Percentiles rank a stretch among this genome's conserved stretches.
phyloP scores from a whole-genome alignment of 2,888 invertebrate species.

The Fabriciana adippe region DNA sequence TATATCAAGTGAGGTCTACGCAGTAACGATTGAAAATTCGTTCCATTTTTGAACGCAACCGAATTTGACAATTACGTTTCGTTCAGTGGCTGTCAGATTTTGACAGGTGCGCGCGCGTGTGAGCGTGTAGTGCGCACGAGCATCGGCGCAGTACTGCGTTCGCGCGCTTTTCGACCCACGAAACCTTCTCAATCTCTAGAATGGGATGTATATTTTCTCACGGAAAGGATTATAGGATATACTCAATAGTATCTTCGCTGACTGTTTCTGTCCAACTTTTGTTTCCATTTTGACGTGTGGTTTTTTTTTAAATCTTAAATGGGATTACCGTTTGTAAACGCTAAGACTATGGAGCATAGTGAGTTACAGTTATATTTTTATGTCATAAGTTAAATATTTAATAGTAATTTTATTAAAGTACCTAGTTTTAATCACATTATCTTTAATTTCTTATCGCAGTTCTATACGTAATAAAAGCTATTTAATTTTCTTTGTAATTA shows the following conservation, averaged over 20 bases:
- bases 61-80: slow-evolving; percentile 38
- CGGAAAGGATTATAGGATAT: slow-evolving; percentile 66
- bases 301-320: slow-evolving; percentile 62
- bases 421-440: no score
- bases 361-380: slow-evolving; percentile 62
- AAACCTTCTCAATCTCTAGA: slow-evolving; percentile 73
- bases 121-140: slow-evolving; percentile 78
- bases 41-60: slow-evolving; percentile 56
- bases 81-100: slow-evolving; percentile 61
- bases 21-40: slow-evolving; percentile 54
- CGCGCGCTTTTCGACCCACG: slow-evolving; percentile 79
- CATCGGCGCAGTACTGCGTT: slow-evolving; percentile 79
- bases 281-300: slow-evolving; percentile 55
- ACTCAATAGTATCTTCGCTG: slow-evolving; percentile 54
- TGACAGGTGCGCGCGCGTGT: slow-evolving; percentile 68
- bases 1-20: slow-evolving; percentile 53
- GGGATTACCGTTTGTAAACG: slow-evolving; percentile 71
- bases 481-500: no score
- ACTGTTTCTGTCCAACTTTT: slow-evolving; percentile 68
- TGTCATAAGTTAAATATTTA: slow-evolving; percentile 42
- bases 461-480: no score
- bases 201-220: slow-evolving; percentile 71
- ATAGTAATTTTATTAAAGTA: slow-evolving; percentile 1
- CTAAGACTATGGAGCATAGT: slow-evolving; percentile 62
- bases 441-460: no score